Percentiles rank a stretch among this genome's conserved stretches.
Evolutionary conservation across 2,888 invertebrate genomes (phyloP).

Genomic region (Rhagium mordax): DNA sequence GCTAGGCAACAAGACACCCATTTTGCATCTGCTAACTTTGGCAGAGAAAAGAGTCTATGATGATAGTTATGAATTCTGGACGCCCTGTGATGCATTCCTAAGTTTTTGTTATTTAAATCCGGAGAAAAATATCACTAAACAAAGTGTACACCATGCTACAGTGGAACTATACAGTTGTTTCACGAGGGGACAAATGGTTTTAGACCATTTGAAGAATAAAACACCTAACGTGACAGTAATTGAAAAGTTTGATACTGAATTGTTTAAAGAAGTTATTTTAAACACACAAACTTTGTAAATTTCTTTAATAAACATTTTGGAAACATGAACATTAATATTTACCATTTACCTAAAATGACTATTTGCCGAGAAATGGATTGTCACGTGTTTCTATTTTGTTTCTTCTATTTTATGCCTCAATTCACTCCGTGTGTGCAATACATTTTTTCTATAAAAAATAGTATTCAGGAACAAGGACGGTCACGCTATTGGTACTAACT

Average conservation of each 20-base stretch:
- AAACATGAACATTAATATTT: too few relatives aligned
- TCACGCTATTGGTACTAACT: too few relatives aligned
- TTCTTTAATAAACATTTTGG: constrained; percentile 18
- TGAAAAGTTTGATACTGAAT: constrained; percentile 69
- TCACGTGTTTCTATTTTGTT: too few relatives aligned
- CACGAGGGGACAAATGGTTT: constrained; percentile 78
- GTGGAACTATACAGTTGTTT: constrained; percentile 75
- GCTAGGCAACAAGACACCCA: constrained; percentile 68
- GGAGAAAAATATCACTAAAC: constrained; percentile 54
- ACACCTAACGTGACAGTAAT: constrained; percentile 70
- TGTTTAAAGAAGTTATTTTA: constrained; percentile 66
- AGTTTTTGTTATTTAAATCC: constrained; percentile 71
- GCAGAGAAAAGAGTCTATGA: constrained; percentile 68
- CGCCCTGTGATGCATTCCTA: constrained; percentile 73
- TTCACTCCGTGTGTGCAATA: too few relatives aligned
- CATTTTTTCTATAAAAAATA: too few relatives aligned
- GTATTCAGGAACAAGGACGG: too few relatives aligned
- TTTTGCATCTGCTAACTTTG: constrained; percentile 71
- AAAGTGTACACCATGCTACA: constrained; percentile 68
- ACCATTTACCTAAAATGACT: too few relatives aligned
- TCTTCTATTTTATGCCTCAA: too few relatives aligned
- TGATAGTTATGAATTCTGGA: constrained; percentile 52
- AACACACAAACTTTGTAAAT: constrained; percentile 11
- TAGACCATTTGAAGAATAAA: constrained; percentile 71
- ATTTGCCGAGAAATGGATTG: too few relatives aligned